Percentiles rank a stretch among this genome's conserved stretches.
Conservation (phyloP, 2,888 invertebrate species). For the Parnassius smintheus region DNA sequence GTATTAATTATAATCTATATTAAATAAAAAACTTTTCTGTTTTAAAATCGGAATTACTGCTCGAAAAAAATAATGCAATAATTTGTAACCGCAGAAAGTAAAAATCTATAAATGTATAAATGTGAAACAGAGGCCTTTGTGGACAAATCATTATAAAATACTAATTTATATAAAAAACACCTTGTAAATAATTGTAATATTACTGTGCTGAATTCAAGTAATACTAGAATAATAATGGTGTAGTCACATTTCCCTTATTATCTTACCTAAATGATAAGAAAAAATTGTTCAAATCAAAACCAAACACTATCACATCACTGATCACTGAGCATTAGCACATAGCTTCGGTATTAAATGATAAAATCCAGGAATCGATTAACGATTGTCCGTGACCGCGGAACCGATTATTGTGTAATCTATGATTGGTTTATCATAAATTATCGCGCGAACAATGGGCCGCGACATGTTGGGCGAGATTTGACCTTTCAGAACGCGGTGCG, state of each 20-base stretch:
- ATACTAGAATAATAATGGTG: not conserved
- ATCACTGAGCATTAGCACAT: conserved; percentile 12
- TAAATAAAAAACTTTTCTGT: no score
- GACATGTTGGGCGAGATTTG: conserved; percentile 66
- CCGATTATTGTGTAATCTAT: conserved; percentile 16
- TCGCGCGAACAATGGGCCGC: conserved; percentile 34
- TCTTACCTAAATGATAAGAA: not conserved
- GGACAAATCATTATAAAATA: no score
- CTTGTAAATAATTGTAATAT: no score
- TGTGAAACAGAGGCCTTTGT: no score
- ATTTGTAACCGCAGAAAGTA: no score
- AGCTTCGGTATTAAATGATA: conserved; percentile 1
- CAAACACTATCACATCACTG: conserved; percentile 18
- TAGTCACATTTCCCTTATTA: not conserved
- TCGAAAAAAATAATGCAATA: no score
- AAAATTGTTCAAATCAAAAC: not conserved
- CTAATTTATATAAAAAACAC: no score
- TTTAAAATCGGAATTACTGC: no score
- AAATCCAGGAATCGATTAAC: conserved; percentile 16
- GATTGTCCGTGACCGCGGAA: conserved; percentile 18
- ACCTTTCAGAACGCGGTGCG: conserved; percentile 75
- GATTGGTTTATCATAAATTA: conserved; percentile 31
- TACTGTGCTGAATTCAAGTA: no score
- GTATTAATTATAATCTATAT: no score
- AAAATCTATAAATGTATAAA: no score